Conservation (phyloP, 2,888 invertebrate species). For the Metacarcinus magister region DNA sequence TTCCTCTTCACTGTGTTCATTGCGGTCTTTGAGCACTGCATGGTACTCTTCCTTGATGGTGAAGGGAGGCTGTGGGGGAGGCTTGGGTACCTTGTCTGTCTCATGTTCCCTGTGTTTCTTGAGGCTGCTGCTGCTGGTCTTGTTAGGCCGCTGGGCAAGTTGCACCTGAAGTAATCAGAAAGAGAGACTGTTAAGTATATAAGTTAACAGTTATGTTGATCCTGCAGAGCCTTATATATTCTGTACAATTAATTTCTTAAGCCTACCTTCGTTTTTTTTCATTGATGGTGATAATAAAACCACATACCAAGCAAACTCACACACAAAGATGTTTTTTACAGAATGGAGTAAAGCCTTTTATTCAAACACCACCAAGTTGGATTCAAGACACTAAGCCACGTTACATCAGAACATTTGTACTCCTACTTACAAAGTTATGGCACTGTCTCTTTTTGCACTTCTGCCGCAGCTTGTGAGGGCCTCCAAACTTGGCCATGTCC, state of each 20-base stretch:
- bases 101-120: conserved; percentile 71
- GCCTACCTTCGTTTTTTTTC: background rate
- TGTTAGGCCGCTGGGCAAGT: conserved; percentile 73
- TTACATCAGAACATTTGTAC: background rate
- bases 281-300: too few relatives aligned
- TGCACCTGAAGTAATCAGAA: conserved; percentile 58
- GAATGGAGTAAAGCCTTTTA: too few relatives aligned
- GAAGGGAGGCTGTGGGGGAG: background rate
- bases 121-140: conserved; percentile 65
- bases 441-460: conserved; percentile 85
- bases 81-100: conserved; percentile 29
- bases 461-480: conserved; percentile 85
- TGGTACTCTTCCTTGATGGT: conserved; percentile 58
- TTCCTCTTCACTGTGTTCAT: conserved; percentile 83
- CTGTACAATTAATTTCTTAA: too few relatives aligned
- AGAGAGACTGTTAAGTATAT: background rate
- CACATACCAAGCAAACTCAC: too few relatives aligned
- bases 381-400: too few relatives aligned
- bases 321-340: too few relatives aligned
- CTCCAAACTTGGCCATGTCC: conserved; percentile 85
- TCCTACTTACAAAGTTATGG: conserved; percentile 82
- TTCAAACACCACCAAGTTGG: too few relatives aligned
- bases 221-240: too few relatives aligned
- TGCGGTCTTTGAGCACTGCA: conserved; percentile 78
- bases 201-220: background rate